Percentiles rank a stretch among this genome's conserved stretches.
phyloP scores from a whole-genome alignment of 2,113 vertebrate species.

The Beaufortia kweichowensis region DNA sequence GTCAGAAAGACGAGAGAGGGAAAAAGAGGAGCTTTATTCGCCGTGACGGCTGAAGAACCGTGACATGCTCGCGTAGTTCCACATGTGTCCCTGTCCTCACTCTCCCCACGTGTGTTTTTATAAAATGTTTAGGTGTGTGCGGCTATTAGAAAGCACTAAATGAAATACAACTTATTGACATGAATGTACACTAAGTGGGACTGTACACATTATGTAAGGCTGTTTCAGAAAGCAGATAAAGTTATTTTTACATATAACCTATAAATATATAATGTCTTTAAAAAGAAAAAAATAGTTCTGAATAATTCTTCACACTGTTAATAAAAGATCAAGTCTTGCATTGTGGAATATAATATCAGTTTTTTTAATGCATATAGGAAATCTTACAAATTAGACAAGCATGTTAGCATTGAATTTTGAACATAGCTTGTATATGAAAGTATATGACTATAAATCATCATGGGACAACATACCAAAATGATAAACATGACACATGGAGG shows the following conservation, averaged over 20 bases:
- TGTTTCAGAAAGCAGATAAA: too few species aligned
- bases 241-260: too few species aligned
- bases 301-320: too few species aligned
- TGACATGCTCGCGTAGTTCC: slow-evolving; percentile 41
- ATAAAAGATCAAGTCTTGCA: too few species aligned
- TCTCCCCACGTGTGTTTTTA: slow-evolving; percentile 15
- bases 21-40: slow-evolving; percentile 54
- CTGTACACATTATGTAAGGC: neutral
- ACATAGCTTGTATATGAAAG: neutral
- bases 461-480: neutral
- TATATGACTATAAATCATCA: neutral
- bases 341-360: too few species aligned
- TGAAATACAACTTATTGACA: too few species aligned
- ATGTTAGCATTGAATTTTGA: neutral
- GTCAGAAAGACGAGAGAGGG: slow-evolving; percentile 53
- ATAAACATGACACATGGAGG: slow-evolving; percentile 12
- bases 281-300: too few species aligned
- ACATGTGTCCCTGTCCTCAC: slow-evolving; percentile 40
- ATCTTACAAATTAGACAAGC: too few species aligned
- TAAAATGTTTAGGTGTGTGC: slow-evolving; percentile 22
- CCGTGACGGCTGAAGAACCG: slow-evolving; percentile 28
- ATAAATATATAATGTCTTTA: too few species aligned
- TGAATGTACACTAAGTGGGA: neutral
- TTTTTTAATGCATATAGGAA: neutral
- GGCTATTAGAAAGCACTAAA: neutral